A percentile compares a stretch with the other conserved stretches of the same genome.
Conservation (phyloP, 1,140 invertebrate species). For the Orussus abietinus region DNA sequence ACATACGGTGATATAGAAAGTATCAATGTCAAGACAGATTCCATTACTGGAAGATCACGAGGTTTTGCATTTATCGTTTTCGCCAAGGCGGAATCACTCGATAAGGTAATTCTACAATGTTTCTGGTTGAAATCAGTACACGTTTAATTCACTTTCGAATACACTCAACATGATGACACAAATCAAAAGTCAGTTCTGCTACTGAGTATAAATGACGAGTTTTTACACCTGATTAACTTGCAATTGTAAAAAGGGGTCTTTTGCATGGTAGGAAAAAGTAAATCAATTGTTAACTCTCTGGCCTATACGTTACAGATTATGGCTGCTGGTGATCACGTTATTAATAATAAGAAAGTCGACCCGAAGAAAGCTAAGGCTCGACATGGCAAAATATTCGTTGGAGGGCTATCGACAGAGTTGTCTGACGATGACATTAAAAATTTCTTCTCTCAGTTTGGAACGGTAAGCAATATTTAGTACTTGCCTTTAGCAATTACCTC, state of each 20-base stretch:
- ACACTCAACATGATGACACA: slow-evolving; percentile 27
- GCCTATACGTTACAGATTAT: slow-evolving; percentile 67
- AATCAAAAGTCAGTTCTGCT: slow-evolving; percentile 48
- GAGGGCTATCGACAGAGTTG: slow-evolving; percentile 84
- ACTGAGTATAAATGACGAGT: slow-evolving; percentile 46
- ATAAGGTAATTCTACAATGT: slow-evolving; percentile 64
- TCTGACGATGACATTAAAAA: slow-evolving; percentile 89
- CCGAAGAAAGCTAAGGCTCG: slow-evolving; percentile 92
- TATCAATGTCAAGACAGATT: slow-evolving; percentile 91
- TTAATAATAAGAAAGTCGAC: slow-evolving; percentile 92
- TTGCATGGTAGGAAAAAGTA: too few relatives aligned
- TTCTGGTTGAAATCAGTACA: slow-evolving; percentile 8
- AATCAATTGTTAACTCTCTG: slow-evolving; percentile 18
- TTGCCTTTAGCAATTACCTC: slow-evolving; percentile 3
- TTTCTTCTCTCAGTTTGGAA: slow-evolving; percentile 88
- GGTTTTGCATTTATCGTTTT: slow-evolving; percentile 96
- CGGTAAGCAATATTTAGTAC: slow-evolving; percentile 57
- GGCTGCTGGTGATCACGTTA: slow-evolving; percentile 78
- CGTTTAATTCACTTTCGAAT: slow-evolving; percentile 14
- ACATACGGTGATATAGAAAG: slow-evolving; percentile 89
- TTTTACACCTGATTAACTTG: too few relatives aligned
- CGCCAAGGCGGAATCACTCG: slow-evolving; percentile 79
- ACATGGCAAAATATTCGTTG: slow-evolving; percentile 93
- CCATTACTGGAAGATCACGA: slow-evolving; percentile 81
- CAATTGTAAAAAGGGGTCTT: too few relatives aligned